Evolutionary conservation across 2,113 vertebrate species (phyloP).

Genomic region (Rhinoderma darwinii): DNA sequence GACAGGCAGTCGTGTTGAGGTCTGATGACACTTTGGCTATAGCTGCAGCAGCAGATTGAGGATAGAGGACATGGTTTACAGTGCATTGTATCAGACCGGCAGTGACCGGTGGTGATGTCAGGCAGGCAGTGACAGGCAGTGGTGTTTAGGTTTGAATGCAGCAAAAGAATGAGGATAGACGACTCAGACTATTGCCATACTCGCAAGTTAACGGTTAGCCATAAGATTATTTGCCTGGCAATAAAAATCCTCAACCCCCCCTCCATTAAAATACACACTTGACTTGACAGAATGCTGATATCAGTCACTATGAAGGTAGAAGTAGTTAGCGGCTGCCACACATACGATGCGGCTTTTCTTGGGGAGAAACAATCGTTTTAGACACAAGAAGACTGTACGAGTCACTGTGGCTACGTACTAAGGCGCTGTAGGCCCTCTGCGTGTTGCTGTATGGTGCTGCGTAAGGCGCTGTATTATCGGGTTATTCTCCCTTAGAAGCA

Average conservation of each 20-base stretch:
- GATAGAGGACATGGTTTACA: too few species aligned
- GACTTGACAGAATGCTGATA: not conserved
- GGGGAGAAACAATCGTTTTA: too few species aligned
- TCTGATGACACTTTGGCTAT: too few species aligned
- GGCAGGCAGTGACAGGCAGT: not conserved
- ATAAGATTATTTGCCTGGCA: not conserved
- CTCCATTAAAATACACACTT: too few species aligned
- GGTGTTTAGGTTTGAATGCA: not conserved
- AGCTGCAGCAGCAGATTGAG: too few species aligned
- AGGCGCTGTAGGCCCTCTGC: not conserved
- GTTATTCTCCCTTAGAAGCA: too few species aligned
- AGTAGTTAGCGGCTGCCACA: not conserved
- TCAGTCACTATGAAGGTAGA: too few species aligned
- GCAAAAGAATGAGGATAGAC: not conserved
- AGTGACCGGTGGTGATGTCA: not conserved
- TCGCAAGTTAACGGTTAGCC: not conserved
- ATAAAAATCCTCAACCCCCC: not conserved
- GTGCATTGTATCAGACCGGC: too few species aligned
- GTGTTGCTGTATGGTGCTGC: not conserved
- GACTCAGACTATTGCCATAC: not conserved
- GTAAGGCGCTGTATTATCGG: too few species aligned
- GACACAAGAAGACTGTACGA: not conserved
- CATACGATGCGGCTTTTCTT: not conserved
- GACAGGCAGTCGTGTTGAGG: too few species aligned
- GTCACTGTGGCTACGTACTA: not conserved